Conservation (phyloP, 1,140 invertebrate genomes). For the Portunus trituberculatus region DNA sequence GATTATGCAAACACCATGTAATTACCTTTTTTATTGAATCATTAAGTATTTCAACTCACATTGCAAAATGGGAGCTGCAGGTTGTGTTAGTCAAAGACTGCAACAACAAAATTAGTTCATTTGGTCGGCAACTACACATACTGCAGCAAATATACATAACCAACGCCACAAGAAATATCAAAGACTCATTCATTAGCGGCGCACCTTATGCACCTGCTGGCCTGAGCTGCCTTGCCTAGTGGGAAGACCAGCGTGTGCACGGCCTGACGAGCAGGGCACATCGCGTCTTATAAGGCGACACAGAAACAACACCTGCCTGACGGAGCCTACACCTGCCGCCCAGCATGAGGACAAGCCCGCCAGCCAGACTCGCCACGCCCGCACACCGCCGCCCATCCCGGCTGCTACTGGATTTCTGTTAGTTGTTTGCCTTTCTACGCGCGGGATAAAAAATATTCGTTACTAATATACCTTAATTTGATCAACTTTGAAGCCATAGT, state of each 20-base stretch:
- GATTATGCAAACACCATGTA: conserved; percentile 14
- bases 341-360: neutral
- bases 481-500: conserved; percentile 1
- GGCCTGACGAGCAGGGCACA: neutral
- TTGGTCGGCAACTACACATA: neutral
- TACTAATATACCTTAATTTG: conserved; percentile 8
- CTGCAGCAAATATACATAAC: neutral
- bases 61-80: neutral
- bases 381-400: neutral
- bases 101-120: neutral
- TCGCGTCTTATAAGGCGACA: neutral
- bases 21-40: conserved; percentile 14
- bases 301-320: neutral
- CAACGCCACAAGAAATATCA: neutral
- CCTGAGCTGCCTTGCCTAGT: neutral
- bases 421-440: neutral
- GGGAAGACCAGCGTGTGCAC: neutral
- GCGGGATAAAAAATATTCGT: neutral
- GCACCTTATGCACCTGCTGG: neutral
- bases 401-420: neutral
- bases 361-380: neutral
- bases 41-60: conserved; percentile 24
- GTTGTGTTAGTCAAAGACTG: neutral
- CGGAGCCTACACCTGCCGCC: neutral
- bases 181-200: neutral